Evolutionary conservation across 2,888 invertebrate genomes (phyloP).

Genomic region (Halocaridina rubra): DNA sequence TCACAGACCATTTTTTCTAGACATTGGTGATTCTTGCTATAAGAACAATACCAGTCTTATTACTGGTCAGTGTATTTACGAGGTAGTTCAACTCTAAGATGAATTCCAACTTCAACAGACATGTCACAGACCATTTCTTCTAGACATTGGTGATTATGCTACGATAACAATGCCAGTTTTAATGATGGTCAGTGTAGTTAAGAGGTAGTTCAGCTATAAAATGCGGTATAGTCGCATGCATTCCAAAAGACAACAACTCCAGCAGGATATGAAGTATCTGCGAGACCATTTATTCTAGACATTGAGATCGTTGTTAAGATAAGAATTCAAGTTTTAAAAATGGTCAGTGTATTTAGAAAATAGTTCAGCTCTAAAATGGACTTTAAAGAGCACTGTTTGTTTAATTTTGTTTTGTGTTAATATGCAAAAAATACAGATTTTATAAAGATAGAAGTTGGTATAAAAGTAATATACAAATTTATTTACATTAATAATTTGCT

Average conservation of each 20-base stretch:
- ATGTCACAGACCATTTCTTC: neutral
- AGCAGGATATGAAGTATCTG: neutral
- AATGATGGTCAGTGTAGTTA: slow-evolving; percentile 9
- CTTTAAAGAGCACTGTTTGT: too few species aligned
- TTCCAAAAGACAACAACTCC: neutral
- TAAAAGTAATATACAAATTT: too few species aligned
- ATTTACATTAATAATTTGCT: too few species aligned
- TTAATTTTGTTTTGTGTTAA: too few species aligned
- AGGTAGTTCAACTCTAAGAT: slow-evolving; percentile 28
- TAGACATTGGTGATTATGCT: neutral
- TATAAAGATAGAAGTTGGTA: neutral
- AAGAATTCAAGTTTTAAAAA: slow-evolving; percentile 1
- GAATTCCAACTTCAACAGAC: neutral
- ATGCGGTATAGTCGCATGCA: neutral
- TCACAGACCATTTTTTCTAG: neutral
- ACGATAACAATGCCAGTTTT: neutral
- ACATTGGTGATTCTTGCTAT: neutral
- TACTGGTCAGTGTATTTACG: slow-evolving; percentile 5
- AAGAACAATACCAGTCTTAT: neutral
- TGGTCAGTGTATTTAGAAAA: slow-evolving; percentile 6
- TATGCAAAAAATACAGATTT: neutral
- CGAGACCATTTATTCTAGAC: neutral
- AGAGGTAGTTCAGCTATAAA: slow-evolving; percentile 30
- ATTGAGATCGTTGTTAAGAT: neutral
- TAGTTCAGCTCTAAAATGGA: slow-evolving; percentile 15